A percentile compares a stretch with the other conserved stretches of the same genome.
These are phyloP conservation scores for Drosophila navojoa DNA, from an alignment of 1,140 invertebrate species.

Conservation along the genomic window DNA sequence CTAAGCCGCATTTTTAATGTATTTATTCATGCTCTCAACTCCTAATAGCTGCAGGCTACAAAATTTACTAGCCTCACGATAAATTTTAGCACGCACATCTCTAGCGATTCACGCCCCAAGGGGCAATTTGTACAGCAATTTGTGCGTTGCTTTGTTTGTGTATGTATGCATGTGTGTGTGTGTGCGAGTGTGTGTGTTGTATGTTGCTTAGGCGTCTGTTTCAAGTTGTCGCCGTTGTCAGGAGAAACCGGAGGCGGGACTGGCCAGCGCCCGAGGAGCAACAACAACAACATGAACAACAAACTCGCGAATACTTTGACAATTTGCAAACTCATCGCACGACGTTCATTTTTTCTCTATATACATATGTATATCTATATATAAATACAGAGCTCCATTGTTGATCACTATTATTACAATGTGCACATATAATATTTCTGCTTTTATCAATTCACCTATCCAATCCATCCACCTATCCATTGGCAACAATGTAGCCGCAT, in stretches of 20 bases:
- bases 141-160: constrained; percentile 19
- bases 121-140: constrained; percentile 49
- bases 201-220: constrained; percentile 40
- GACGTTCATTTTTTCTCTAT: constrained; percentile 1
- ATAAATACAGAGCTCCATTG: constrained; percentile 31
- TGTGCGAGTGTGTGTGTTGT: constrained; percentile 1
- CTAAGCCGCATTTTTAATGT: not conserved
- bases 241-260: constrained; percentile 50
- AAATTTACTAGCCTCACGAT: constrained; percentile 5
- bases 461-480: constrained; percentile 10
- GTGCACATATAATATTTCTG: constrained; percentile 25
- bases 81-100: constrained; percentile 33
- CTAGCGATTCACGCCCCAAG: constrained; percentile 33
- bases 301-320: constrained; percentile 36
- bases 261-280: not conserved
- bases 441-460: constrained; percentile 19
- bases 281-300: not conserved
- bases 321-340: constrained; percentile 43
- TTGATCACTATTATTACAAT: constrained; percentile 44
- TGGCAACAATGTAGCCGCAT: constrained; percentile 36
- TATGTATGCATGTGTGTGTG: constrained; percentile 7
- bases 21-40: not conserved
- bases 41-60: not conserved
- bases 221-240: constrained; percentile 47
- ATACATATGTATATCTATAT: not conserved